These are phyloP conservation scores for Oeneis ivallda DNA, from an alignment of 2,888 invertebrate species.

Conservation along the genomic window DNA sequence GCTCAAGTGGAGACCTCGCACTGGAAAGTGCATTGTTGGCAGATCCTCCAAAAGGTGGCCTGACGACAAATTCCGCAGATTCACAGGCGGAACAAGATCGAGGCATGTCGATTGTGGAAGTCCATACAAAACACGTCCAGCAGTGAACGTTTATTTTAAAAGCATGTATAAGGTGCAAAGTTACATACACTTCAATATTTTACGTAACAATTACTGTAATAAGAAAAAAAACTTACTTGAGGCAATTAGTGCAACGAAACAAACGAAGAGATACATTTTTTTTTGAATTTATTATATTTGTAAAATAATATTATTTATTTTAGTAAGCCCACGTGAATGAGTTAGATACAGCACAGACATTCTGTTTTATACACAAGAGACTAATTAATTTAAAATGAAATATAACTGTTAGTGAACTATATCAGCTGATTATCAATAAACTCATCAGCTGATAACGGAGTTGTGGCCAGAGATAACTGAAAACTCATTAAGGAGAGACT, in stretches of 20 bases:
- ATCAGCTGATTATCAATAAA: too few species aligned
- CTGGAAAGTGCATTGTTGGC: too few species aligned
- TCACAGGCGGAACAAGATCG: too few species aligned
- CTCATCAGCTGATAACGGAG: background rate
- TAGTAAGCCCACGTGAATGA: constrained; percentile 9
- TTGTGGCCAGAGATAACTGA: background rate
- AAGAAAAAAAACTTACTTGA: constrained; percentile 34
- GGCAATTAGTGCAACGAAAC: constrained; percentile 29
- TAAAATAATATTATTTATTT: constrained; percentile 1
- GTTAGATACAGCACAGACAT: constrained; percentile 5
- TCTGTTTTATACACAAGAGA: constrained; percentile 3
- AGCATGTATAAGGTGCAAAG: too few species aligned
- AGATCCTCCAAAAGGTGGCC: too few species aligned
- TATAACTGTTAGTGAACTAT: background rate
- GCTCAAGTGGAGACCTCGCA: too few species aligned
- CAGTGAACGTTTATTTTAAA: too few species aligned
- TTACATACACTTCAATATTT: too few species aligned
- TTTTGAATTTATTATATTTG: background rate
- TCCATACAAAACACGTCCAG: too few species aligned
- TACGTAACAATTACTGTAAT: too few species aligned
- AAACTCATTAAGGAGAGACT: background rate
- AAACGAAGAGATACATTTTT: constrained; percentile 35
- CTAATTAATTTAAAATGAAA: background rate
- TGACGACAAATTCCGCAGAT: too few species aligned
- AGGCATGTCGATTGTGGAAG: too few species aligned